Conservation (phyloP, 2,113 vertebrate genomes). For the Struthidea cinerea region DNA sequence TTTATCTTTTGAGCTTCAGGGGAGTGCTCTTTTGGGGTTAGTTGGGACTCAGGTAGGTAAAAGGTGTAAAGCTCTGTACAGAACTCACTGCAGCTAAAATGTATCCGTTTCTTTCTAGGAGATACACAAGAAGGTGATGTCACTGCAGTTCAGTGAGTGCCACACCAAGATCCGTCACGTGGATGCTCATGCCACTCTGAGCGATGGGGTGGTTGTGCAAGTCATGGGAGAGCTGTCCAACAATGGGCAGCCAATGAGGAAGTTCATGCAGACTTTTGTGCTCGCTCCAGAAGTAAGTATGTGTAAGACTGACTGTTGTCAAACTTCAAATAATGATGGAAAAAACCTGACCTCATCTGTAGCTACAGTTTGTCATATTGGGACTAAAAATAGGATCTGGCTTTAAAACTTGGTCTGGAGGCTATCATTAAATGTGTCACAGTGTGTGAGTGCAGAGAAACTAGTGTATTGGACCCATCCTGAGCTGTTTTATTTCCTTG, state of each 20-base stretch:
- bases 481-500: neutral
- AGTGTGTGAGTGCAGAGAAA: neutral
- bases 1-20: neutral
- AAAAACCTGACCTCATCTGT: neutral
- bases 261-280: conserved; percentile 99
- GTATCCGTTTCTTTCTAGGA: conserved; percentile 71
- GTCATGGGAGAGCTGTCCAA: conserved; percentile 97
- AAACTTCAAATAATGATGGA: neutral
- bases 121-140: conserved; percentile 99
- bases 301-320: rapidly evolving
- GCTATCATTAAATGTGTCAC: neutral
- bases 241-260: conserved; percentile 93
- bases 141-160: conserved; percentile 95
- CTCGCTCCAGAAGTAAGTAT: conserved; percentile 91
- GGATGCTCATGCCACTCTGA: conserved; percentile 93
- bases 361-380: neutral
- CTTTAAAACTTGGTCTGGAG: neutral
- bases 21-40: neutral
- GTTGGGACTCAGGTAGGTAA: rapidly evolving
- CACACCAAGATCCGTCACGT: conserved; percentile 98
- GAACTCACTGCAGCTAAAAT: neutral
- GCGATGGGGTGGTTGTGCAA: conserved; percentile 94
- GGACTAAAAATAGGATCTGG: neutral
- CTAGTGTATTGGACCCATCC: neutral
- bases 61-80: neutral